Conservation (phyloP, 2,888 invertebrate genomes). For the Drosophila ezoana region DNA sequence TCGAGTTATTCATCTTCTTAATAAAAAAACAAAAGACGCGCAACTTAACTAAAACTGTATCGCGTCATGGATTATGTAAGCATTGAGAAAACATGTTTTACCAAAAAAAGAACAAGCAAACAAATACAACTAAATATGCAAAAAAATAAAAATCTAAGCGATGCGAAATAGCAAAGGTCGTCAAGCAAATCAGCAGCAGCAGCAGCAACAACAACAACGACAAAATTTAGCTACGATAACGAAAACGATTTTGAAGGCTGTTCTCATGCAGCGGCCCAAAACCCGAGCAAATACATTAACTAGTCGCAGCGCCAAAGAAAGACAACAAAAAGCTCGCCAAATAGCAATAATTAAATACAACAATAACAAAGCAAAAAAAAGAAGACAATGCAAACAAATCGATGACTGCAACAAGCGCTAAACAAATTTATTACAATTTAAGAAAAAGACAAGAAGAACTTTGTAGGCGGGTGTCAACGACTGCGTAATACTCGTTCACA, state of each 20-base stretch:
- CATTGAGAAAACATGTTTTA: slow-evolving; percentile 58
- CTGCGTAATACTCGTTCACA: no score
- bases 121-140: slow-evolving; percentile 60
- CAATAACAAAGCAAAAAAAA: slow-evolving; percentile 32
- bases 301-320: slow-evolving; percentile 20
- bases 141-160: slow-evolving; percentile 59
- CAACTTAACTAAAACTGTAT: slow-evolving; percentile 34
- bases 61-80: slow-evolving; percentile 63
- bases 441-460: not conserved
- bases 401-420: slow-evolving; percentile 61
- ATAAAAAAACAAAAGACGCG: slow-evolving; percentile 18
- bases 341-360: slow-evolving; percentile 68
- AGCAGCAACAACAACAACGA: slow-evolving; percentile 35
- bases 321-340: slow-evolving; percentile 38
- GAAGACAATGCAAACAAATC: slow-evolving; percentile 43
- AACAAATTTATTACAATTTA: slow-evolving; percentile 48
- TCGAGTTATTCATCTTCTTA: slow-evolving; percentile 17
- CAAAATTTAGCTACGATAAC: slow-evolving; percentile 45
- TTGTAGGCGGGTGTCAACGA: no score
- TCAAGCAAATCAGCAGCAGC: slow-evolving; percentile 44
- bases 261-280: slow-evolving; percentile 75
- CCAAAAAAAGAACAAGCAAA: slow-evolving; percentile 9
- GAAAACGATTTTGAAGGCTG: slow-evolving; percentile 66
- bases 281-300: slow-evolving; percentile 60
- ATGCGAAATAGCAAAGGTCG: slow-evolving; percentile 75